phyloP scores from a whole-genome alignment of 2,888 invertebrate genomes.

The Hirtodrosophila cameraria region DNA sequence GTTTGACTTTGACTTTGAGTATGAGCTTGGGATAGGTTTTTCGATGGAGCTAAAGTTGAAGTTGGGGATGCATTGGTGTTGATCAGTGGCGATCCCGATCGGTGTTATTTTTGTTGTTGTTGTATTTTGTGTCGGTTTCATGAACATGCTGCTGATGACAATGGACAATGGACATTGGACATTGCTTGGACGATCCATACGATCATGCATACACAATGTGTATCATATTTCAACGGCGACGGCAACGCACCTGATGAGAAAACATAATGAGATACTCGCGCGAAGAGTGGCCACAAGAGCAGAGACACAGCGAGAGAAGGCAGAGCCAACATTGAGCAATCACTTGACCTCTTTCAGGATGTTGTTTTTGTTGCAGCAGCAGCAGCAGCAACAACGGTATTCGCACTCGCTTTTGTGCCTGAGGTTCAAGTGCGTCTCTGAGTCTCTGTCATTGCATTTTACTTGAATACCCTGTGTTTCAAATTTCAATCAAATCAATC shows the following conservation, averaged over 20 bases:
- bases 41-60: conserved; percentile 1
- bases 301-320: conserved; percentile 20
- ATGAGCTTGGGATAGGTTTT: too few species aligned
- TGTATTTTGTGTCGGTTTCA: conserved; percentile 8
- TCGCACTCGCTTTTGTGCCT: conserved; percentile 17
- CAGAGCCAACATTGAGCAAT: conserved; percentile 64
- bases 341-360: conserved; percentile 83
- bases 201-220: conserved; percentile 81
- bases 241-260: conserved; percentile 82
- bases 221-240: conserved; percentile 80
- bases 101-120: too few species aligned
- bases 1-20: too few species aligned
- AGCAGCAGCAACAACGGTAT: conserved; percentile 49
- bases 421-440: conserved; percentile 72
- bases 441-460: conserved; percentile 4
- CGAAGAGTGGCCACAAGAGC: conserved; percentile 24
- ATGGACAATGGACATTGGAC: conserved; percentile 34
- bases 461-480: conserved; percentile 34
- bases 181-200: conserved; percentile 44
- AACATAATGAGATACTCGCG: conserved; percentile 74
- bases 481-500: too few species aligned
- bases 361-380: conserved; percentile 61
- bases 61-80: conserved; percentile 20
- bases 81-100: conserved; percentile 37
- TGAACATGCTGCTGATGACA: conserved; percentile 30